Evolutionary conservation across 1,140 invertebrate genomes (phyloP).

Genomic region (Bilobella aurantiaca): DNA sequence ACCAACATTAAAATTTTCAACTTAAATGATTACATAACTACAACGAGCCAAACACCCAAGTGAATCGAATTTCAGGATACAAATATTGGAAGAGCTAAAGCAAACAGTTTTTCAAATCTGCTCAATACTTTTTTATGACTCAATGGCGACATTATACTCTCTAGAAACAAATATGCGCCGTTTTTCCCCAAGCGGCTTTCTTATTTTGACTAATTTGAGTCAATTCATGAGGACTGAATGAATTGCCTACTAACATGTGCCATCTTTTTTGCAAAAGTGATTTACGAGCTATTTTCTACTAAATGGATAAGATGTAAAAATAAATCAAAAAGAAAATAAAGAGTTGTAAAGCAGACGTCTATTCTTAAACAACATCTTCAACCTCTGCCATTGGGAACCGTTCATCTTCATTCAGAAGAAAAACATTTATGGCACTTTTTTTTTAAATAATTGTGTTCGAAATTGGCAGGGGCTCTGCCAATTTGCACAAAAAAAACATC

Average conservation of each 20-base stretch:
- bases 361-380: no score
- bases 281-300: background rate
- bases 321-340: background rate
- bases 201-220: background rate
- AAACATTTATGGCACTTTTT: no score
- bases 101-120: slow-evolving; percentile 9
- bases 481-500: no score
- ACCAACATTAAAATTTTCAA: background rate
- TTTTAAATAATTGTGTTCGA: no score
- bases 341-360: background rate
- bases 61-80: slow-evolving; percentile 27
- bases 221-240: background rate
- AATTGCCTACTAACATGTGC: background rate
- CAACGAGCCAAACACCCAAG: background rate
- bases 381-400: no score
- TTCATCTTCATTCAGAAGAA: no score
- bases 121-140: no score
- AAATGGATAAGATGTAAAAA: background rate
- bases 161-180: no score
- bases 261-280: background rate
- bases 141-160: no score
- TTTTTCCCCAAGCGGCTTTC: no score
- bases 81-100: slow-evolving; percentile 25
- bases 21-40: no score
- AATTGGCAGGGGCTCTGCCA: no score